Conservation (phyloP, 1,140 invertebrate genomes). For the Microplitis demolitor region DNA sequence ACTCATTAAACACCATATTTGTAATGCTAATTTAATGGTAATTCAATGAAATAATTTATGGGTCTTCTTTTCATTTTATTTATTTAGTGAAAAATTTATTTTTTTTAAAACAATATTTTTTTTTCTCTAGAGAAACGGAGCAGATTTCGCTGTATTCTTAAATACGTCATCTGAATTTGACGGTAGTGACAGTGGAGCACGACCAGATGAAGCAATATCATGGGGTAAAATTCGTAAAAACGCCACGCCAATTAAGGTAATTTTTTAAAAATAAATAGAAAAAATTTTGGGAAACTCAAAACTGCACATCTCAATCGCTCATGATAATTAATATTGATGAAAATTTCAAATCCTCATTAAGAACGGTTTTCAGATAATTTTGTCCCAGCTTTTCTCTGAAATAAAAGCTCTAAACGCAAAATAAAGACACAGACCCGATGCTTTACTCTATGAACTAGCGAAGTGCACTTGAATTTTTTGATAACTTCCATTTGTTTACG, state of each 20-base stretch:
- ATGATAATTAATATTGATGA: no score
- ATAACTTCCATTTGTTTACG: no score
- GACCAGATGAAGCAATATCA: constrained; percentile 97
- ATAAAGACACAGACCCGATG: no score
- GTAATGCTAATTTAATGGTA: constrained; percentile 96
- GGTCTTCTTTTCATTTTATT: no score
- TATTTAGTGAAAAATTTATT: no score
- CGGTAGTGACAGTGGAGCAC: constrained; percentile 96
- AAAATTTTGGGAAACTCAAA: neutral
- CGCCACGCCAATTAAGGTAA: constrained; percentile 89
- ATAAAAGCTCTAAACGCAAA: no score
- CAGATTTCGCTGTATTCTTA: constrained; percentile 94
- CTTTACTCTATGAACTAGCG: no score
- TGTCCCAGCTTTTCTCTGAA: no score
- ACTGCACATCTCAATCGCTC: neutral
- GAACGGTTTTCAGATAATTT: no score
- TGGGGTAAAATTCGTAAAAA: constrained; percentile 97
- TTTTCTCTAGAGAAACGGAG: constrained; percentile 86
- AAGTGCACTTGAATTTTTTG: no score
- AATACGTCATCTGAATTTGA: constrained; percentile 99
- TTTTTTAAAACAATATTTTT: neutral
- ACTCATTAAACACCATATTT: constrained; percentile 98
- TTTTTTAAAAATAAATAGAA: neutral
- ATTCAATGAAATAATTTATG: constrained; percentile 18
- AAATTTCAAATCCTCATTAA: no score